phyloP scores from a whole-genome alignment of 2,797 vertebrate species.

The Sciurus vulgaris region DNA sequence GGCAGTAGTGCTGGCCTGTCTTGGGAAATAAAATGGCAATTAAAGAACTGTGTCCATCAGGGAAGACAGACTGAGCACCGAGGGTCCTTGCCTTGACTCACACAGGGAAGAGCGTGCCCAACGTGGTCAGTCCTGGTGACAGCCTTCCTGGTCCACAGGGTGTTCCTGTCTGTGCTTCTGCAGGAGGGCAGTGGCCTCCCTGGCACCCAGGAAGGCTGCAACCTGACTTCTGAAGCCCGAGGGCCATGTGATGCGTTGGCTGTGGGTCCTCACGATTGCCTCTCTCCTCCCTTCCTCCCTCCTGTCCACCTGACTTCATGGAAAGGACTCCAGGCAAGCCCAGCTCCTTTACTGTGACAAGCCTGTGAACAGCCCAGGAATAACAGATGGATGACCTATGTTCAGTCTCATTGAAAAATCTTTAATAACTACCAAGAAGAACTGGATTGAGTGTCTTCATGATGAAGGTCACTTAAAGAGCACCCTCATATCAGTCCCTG shows the following conservation, averaged over 20 bases:
- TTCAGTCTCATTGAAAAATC: background rate
- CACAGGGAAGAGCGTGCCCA: rapidly evolving
- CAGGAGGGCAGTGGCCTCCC: background rate
- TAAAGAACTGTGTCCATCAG: too few species aligned
- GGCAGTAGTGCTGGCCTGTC: background rate
- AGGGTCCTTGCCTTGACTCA: background rate
- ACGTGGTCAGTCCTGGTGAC: background rate
- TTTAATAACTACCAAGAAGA: too few species aligned
- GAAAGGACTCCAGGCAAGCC: background rate
- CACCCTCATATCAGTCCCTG: background rate
- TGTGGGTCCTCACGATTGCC: too few species aligned
- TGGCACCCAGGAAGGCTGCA: background rate
- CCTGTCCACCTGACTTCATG: rapidly evolving
- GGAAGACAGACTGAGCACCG: too few species aligned
- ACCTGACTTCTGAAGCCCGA: rapidly evolving
- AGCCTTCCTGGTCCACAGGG: too few species aligned
- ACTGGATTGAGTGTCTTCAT: background rate
- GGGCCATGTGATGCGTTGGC: too few species aligned
- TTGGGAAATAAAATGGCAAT: background rate
- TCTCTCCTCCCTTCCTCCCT: background rate
- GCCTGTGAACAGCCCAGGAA: background rate
- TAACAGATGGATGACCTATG: rapidly evolving
- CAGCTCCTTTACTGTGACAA: background rate
- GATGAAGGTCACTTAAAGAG: background rate
- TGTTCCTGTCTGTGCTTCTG: background rate